Evolutionary conservation across 2,113 vertebrate genomes (phyloP), one percentile per base, ranked within the genome.

Genomic region (Amphiprion percula): DNA sequence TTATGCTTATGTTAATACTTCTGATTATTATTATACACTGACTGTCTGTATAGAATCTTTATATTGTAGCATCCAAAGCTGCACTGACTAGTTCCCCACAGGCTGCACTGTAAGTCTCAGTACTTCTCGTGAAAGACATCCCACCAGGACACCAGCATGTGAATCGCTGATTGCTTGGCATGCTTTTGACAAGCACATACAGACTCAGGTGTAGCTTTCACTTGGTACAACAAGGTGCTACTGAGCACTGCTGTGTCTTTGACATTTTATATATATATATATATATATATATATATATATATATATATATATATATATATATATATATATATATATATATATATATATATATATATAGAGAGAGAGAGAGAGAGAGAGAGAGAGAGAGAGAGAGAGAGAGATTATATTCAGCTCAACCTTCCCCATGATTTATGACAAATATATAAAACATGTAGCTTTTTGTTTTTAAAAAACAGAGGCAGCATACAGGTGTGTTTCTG

Each of bases 141-240:
- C n/a, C 73, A 60, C 54, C 52, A 63, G 54, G 47, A 62, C 73
- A 60, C 54, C 52, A 63, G 54, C 39, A 62, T 53, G 65, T 63
- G 58, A 74, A 19, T n/a, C 1, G n/a, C 62, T 73, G 61, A 71
- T 79, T 62, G 53, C 39, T 77, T 47, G 26, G 10, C 24, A 49
- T 71, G 68, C 39, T 60, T 66, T 49, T 54, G 79, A 80, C 23
- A 54, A 41, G 37, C 39, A 67, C 60, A 26, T 46, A 16, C 50
- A 28, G 50, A 17, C 52, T 60, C 49, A 3, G 52, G 30, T 60
- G 77, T 24, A 68, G 62, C n/a, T 61, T 69, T 73, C 6, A 61
- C 52, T 54, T 3, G 2, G 26, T 66, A 68, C 73, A 64, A 62
- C 19, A 72, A 39, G 39, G 44, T 74, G 39, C 50, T 41, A 30